These are phyloP conservation scores for Druon quercuslanigerum DNA, from an alignment of 1,140 invertebrate species.

Conservation along the genomic window DNA sequence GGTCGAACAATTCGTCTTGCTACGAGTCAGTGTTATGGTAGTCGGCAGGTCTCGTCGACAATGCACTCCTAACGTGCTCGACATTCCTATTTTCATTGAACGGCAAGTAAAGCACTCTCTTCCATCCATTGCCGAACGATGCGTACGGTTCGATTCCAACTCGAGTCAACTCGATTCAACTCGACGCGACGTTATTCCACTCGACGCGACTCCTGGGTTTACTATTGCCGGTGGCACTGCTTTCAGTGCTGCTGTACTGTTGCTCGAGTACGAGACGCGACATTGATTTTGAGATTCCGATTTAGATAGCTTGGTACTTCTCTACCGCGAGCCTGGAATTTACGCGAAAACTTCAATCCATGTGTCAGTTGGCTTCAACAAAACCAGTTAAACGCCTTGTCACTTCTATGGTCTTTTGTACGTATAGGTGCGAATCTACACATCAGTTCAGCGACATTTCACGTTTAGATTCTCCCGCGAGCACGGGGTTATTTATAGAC, in stretches of 20 bases:
- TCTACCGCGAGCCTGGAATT: constrained; percentile 35
- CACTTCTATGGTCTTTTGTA: constrained; percentile 16
- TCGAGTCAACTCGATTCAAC: constrained; percentile 34
- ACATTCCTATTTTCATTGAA: constrained; percentile 54
- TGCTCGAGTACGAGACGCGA: constrained; percentile 43
- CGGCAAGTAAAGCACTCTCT: constrained; percentile 39
- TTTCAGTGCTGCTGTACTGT: constrained; percentile 1
- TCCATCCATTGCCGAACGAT: constrained; percentile 35
- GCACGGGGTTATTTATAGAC: not conserved
- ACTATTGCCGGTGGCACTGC: constrained; percentile 15
- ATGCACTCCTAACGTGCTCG: constrained; percentile 44
- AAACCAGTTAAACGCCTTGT: constrained; percentile 19
- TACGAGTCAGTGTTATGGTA: constrained; percentile 24
- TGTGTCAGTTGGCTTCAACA: constrained; percentile 13
- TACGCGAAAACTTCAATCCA: not conserved
- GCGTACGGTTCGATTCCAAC: constrained; percentile 38
- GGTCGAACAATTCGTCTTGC: constrained; percentile 49
- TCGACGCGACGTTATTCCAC: constrained; percentile 33
- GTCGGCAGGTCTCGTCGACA: constrained; percentile 31
- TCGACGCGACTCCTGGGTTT: not conserved
- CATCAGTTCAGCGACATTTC: not conserved
- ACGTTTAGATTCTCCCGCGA: constrained; percentile 1
- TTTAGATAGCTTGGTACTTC: constrained; percentile 51
- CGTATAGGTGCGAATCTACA: not conserved
- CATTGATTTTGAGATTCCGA: constrained; percentile 63